Conservation (phyloP, 2,888 invertebrate species). For the Pterobdella sp. region DNA sequence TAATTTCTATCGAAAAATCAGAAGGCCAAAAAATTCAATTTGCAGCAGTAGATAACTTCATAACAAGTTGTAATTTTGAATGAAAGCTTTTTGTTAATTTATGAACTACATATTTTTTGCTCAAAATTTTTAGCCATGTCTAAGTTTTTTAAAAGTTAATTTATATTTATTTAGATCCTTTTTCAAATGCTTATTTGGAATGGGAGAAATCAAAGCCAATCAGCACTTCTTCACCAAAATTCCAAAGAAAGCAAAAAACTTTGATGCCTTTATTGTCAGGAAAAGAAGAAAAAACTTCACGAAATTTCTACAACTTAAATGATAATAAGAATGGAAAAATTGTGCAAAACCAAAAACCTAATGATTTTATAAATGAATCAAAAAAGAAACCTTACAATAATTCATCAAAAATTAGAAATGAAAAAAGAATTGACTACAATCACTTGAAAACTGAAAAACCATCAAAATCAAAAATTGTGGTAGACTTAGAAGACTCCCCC, state of each 20-base stretch:
- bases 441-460: background rate
- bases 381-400: background rate
- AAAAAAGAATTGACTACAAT: background rate
- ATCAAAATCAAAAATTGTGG: background rate
- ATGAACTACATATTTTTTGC: background rate
- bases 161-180: background rate
- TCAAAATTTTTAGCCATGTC: background rate
- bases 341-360: background rate
- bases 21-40: background rate
- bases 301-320: background rate
- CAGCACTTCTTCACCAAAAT: background rate
- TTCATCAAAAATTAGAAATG: background rate
- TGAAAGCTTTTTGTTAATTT: no score
- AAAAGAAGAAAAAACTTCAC: background rate
- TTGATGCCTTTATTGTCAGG: background rate
- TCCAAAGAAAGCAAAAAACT: background rate
- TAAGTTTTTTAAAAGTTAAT: background rate
- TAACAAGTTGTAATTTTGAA: no score
- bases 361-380: background rate
- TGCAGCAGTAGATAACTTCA: background rate
- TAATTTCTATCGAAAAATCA: background rate
- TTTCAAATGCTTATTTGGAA: slow-evolving; percentile 3
- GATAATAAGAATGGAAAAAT: background rate
- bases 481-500: slow-evolving; percentile 1
- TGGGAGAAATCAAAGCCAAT: background rate